Evolutionary conservation across 2,113 vertebrate genomes (phyloP), one percentile per base, ranked within the genome.

Genomic region (Alouatta palliata): DNA sequence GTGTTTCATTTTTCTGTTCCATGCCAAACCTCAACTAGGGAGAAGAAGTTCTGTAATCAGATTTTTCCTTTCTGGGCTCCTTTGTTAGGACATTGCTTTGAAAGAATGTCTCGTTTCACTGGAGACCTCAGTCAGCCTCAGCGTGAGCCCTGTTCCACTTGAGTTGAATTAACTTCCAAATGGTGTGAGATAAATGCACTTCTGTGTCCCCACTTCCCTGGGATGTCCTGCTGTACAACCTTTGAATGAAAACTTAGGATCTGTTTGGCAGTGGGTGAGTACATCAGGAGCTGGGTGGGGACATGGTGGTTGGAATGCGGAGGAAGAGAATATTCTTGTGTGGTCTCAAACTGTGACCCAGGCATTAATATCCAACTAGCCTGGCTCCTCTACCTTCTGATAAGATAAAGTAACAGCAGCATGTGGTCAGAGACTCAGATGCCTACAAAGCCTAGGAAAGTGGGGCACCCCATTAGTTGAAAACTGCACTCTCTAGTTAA

Each of bases 1-100:
- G 56, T 97, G 95, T 97, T 98, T 97, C 70, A 84, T 95, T 97
- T 96, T 95, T 96, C 94, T 94, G 52, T 54, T 87, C 84, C 82
- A 45, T 87, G 96, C 96, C 96, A 97, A 96, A 89, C 95, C 92
- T 97, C 95, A 66, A 93, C 23, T 11, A 98, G 97, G 96, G 94
- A 94, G 97, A 98, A 97, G 97, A 96, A 97, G 94, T 95, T 93
- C 84, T 90, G 79, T 95, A 92, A 94, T 89, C 82, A 75, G 93
- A 82, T 91, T 98, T 97, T 97, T 97, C 75, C 94, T 76, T 97
- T 93, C 96, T 97, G 1, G 3, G 92, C 73, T 97, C 82, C 73
- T 96, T 95, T 16, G 90, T 97, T 89, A 96, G 92, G 79, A 56
- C 47, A 19, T 86, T 97, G 93, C 95, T 97, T 82, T 82, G 77